A percentile compares a stretch with the other conserved stretches of the same genome.
Evolutionary conservation across 2,888 invertebrate species (phyloP).

Genomic region (Macrophya annulata): DNA sequence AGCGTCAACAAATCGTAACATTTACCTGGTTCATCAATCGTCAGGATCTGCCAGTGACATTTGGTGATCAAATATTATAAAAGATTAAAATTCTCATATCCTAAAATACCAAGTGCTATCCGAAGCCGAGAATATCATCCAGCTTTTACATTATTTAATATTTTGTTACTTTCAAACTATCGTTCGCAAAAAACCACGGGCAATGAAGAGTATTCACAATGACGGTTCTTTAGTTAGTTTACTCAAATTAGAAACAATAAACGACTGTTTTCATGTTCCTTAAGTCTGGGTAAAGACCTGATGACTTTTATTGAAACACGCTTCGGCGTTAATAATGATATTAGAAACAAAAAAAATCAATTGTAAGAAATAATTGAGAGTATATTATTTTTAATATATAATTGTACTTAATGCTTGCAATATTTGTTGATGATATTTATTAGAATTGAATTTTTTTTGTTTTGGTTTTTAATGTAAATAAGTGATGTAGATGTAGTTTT

Average conservation of each 20-base stretch:
- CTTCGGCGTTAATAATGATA: constrained; percentile 17
- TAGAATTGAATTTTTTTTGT: not conserved
- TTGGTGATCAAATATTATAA: constrained; percentile 2
- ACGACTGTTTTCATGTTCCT: constrained; percentile 3
- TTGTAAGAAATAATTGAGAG: not conserved
- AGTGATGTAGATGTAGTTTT: constrained; percentile 6
- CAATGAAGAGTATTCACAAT: not conserved
- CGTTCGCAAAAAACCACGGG: not conserved
- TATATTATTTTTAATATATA: constrained; percentile 1
- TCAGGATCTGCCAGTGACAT: not conserved
- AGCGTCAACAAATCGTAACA: constrained; percentile 80
- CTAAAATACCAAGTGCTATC: constrained; percentile 43
- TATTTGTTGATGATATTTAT: constrained; percentile 35
- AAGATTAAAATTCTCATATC: constrained; percentile 39
- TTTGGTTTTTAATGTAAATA: constrained; percentile 27
- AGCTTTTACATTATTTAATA: not conserved
- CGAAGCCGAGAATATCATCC: not conserved
- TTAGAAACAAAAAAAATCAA: not conserved
- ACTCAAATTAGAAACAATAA: not conserved
- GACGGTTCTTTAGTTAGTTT: not conserved
- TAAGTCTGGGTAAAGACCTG: not conserved
- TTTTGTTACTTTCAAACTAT: not conserved
- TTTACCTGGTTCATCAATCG: constrained; percentile 15
- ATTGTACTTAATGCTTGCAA: constrained; percentile 29
- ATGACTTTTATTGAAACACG: not conserved